Evolutionary conservation across 2,888 invertebrate genomes (phyloP), one percentile per base, ranked within the genome.

Genomic region (Beris morrisii): DNA sequence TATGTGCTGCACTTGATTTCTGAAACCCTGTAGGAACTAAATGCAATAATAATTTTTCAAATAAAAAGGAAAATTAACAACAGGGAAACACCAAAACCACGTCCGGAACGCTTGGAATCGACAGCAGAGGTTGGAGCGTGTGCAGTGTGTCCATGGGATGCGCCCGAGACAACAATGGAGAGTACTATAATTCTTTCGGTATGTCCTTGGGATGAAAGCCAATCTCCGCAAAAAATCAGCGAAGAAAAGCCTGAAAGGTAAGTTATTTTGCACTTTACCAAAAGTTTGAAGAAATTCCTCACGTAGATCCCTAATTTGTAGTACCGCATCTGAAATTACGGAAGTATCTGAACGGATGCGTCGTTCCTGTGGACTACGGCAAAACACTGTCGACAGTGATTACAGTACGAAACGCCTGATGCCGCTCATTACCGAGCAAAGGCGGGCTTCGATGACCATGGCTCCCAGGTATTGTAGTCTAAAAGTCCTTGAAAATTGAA

Each of bases 331-430:
- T 22, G 91, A 92, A 77, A 85, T 89, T 69, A 88, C 88, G 76
- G 86, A 84, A 76, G 84, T 84, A 54, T 82, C 82, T 30, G 86
- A 84, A 70, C 82, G 87, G 72, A 82, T 88, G 72, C 84, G 85
- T 72, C 85, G 88, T 68, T 85, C 88, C 46, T 83, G 85, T 74
- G 83, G 83, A 32, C 81, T 90, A 69, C 86, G 89, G 73, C 88
- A 88, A 79, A 86, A 86, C 78, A 88, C 88, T 52, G 81, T 88
- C 55, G 88, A 89, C 74, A 86, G 86, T 53, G 86, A 86, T 2
- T 79, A 85, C 69, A 84, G 85, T 59, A 82, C 83, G 53, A 79
- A 79, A 69, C 75, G 75, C 67, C 72, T 77, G 69, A 75, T 76
- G 69, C 77, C 79, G 31, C 74, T 74, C 66, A 73, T 75, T 44